Evolutionary conservation across 2,797 vertebrate genomes (phyloP).

Genomic region (Tauraco hartlaubi): DNA sequence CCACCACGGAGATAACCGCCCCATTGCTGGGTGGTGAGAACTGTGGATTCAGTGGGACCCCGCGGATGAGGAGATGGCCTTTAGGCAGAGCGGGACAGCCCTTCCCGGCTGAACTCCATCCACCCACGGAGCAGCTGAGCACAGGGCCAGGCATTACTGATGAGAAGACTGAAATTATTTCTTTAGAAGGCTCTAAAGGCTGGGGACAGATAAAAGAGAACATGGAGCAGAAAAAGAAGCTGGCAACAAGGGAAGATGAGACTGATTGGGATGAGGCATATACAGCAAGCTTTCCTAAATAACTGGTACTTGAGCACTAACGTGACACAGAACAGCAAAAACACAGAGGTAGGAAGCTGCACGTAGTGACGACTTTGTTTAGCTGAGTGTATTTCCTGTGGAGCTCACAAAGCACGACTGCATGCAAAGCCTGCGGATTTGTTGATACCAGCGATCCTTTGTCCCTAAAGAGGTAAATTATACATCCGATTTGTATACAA

Average conservation of each 20-base stretch:
- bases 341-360: slow-evolving; percentile 11
- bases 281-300: not conserved
- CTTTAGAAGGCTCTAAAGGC: not conserved
- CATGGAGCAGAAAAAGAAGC: not conserved
- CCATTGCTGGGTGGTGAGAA: accelerated
- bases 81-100: not conserved
- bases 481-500: not conserved
- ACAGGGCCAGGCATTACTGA: not conserved
- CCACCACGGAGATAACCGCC: accelerated
- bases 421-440: not conserved
- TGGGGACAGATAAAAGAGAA: not conserved
- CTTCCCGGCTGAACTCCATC: accelerated
- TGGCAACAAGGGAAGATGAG: not conserved
- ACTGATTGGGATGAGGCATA: not conserved
- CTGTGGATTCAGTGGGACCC: not conserved
- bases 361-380: not conserved
- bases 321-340: not conserved
- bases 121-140: not conserved
- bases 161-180: not conserved
- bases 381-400: slow-evolving; percentile 26
- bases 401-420: not conserved
- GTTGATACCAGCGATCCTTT: slow-evolving; percentile 12
- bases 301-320: not conserved
- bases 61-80: not conserved
- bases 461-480: slow-evolving; percentile 1